Conservation (phyloP, 1,140 invertebrate species). For the Micrasema longulum region DNA sequence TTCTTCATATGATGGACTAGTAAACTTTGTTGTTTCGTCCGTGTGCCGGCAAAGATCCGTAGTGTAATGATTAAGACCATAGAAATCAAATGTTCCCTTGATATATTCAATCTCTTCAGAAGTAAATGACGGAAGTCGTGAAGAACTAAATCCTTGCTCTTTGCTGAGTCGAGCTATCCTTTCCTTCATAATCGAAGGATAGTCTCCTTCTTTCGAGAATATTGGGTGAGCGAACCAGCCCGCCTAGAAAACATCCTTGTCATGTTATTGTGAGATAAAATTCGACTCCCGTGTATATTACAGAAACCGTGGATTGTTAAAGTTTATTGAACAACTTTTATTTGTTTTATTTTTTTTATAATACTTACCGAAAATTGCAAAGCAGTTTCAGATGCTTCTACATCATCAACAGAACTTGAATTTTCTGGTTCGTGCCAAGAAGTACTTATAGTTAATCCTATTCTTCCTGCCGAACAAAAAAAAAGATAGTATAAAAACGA, state of each 20-base stretch:
- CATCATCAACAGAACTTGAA: too few species aligned
- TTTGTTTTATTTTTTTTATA: too few species aligned
- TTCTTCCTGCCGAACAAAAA: too few species aligned
- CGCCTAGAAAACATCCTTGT: background rate
- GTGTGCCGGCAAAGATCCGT: slow-evolving; percentile 50
- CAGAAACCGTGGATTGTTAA: too few species aligned
- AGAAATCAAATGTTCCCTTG: slow-evolving; percentile 72
- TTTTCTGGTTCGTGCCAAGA: too few species aligned
- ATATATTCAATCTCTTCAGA: slow-evolving; percentile 53
- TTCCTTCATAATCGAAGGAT: slow-evolving; percentile 71
- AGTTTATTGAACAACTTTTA: too few species aligned
- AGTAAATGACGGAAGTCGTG: slow-evolving; percentile 65
- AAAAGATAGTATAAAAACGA: too few species aligned
- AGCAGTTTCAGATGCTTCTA: too few species aligned
- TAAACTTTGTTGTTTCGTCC: background rate
- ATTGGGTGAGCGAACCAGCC: slow-evolving; percentile 75
- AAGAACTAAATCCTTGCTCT: slow-evolving; percentile 68
- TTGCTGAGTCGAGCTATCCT: slow-evolving; percentile 68
- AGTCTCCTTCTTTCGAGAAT: slow-evolving; percentile 70
- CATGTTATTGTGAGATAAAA: too few species aligned
- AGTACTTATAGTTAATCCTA: too few species aligned
- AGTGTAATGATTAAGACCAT: slow-evolving; percentile 73
- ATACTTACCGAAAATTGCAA: too few species aligned
- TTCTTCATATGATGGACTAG: slow-evolving; percentile 10
- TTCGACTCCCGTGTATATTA: too few species aligned